Evolutionary conservation across 2,888 invertebrate genomes (phyloP).

Genomic region (Tachina grossa): DNA sequence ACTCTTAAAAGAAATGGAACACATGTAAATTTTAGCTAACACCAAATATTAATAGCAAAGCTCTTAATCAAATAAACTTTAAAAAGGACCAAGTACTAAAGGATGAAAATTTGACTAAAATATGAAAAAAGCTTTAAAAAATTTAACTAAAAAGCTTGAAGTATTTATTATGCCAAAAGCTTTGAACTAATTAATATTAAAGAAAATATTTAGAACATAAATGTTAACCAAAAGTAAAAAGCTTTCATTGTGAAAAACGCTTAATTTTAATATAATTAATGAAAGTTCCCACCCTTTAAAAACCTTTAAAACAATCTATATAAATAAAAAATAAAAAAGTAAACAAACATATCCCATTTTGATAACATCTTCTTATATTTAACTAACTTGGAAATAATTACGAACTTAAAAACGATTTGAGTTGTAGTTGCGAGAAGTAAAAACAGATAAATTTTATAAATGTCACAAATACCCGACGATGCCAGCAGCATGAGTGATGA

Average conservation of each 20-base stretch:
- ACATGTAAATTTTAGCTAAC: neutral
- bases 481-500: constrained; percentile 90
- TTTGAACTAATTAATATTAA: constrained; percentile 6
- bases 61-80: constrained; percentile 1
- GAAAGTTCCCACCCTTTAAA: constrained; percentile 38
- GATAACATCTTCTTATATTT: neutral
- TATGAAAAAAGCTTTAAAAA: constrained; percentile 23
- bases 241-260: constrained; percentile 27
- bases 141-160: constrained; percentile 3
- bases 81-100: constrained; percentile 40
- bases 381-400: constrained; percentile 28
- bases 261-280: constrained; percentile 24
- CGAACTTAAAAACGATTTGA: constrained; percentile 21
- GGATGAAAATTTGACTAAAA: constrained; percentile 14
- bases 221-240: constrained; percentile 13
- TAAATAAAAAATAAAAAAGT: neutral
- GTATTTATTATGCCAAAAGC: neutral
- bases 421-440: constrained; percentile 26
- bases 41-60: neutral
- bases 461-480: constrained; percentile 87
- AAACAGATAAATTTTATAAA: constrained; percentile 72
- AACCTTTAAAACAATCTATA: constrained; percentile 36
- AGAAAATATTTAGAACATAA: constrained; percentile 9
- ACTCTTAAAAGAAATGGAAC: neutral
- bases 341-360: constrained; percentile 49